These are phyloP conservation scores for Aphodius sticticus DNA, from an alignment of 2,888 invertebrate genomes.

Conservation along the genomic window DNA sequence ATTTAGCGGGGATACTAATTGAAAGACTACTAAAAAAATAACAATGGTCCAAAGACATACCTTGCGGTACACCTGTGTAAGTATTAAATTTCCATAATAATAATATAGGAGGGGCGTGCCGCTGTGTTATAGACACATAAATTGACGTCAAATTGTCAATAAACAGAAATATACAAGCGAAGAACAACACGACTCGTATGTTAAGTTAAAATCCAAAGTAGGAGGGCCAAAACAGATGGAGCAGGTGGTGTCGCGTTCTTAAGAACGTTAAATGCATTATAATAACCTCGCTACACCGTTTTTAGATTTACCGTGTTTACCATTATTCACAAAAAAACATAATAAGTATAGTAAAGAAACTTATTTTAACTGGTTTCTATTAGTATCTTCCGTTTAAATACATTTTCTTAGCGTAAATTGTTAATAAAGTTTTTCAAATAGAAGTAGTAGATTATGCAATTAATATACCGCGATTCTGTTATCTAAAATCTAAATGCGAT, in stretches of 20 bases:
- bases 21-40: not conserved
- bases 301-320: not conserved
- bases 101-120: not conserved
- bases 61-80: not conserved
- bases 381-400: too few species aligned
- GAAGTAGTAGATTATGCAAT: not conserved
- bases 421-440: not conserved
- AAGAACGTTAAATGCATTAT: constrained; percentile 23
- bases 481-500: not conserved
- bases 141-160: constrained; percentile 4
- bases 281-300: not conserved
- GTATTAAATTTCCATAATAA: constrained; percentile 4
- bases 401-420: not conserved
- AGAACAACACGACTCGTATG: not conserved
- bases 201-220: constrained; percentile 4
- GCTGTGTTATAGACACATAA: not conserved
- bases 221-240: constrained; percentile 21
- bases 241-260: constrained; percentile 12
- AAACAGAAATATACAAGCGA: not conserved
- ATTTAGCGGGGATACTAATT: not conserved
- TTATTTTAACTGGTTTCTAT: too few species aligned
- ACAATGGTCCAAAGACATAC: not conserved
- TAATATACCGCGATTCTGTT: not conserved
- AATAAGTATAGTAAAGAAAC: too few species aligned
- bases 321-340: not conserved